Evolutionary conservation across 2,113 vertebrate genomes (phyloP).

Genomic region (Lates calcarifer): DNA sequence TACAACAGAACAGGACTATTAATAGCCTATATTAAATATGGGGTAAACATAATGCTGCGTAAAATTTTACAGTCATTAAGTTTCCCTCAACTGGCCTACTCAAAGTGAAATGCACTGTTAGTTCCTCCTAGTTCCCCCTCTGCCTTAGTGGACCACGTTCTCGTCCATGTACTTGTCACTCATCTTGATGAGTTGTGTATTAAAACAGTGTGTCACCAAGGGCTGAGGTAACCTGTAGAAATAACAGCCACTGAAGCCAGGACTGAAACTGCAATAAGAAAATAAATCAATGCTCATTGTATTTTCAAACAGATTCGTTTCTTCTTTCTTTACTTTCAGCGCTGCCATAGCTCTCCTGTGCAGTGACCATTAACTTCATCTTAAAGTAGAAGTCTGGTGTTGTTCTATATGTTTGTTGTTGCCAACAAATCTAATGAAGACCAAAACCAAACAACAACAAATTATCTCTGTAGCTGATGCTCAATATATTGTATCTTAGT

Average conservation of each 20-base stretch:
- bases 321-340: not conserved
- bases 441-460: not conserved
- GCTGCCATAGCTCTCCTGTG: not conserved
- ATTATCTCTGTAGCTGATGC: not conserved
- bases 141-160: constrained; percentile 1
- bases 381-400: not conserved
- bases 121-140: not conserved
- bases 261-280: not conserved
- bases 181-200: constrained; percentile 30
- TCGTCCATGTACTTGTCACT: constrained; percentile 41
- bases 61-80: not conserved
- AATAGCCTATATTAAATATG: constrained; percentile 4
- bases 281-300: constrained; percentile 12
- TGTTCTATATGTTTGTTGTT: not conserved
- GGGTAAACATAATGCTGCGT: not conserved
- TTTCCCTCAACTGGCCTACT: not conserved
- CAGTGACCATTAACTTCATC: not conserved
- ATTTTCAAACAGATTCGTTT: not conserved
- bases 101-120: not conserved
- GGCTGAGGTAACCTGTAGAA: constrained; percentile 26
- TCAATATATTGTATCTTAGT: not conserved
- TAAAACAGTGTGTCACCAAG: constrained; percentile 2
- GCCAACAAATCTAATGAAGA: not conserved
- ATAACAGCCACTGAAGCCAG: constrained; percentile 5
- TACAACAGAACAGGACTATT: not conserved